Evolutionary conservation across 2,113 vertebrate species (phyloP), one percentile per base, ranked within the genome.

Genomic region (Takifugu flavidus): DNA sequence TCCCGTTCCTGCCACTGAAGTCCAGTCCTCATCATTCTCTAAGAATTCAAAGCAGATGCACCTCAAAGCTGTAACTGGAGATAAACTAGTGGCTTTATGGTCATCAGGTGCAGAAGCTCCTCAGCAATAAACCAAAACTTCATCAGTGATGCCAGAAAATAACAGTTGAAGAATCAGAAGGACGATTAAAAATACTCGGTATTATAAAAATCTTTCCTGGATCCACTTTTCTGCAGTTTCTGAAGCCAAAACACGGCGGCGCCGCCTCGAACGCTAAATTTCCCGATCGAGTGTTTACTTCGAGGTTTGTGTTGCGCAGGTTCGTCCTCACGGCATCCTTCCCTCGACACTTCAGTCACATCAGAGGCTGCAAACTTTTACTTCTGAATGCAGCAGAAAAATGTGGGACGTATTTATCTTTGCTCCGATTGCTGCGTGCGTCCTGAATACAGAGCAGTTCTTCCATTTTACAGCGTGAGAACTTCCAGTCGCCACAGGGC

Each of bases 351-450:
- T 64, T 77, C 39, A 53, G 59, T 52, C 67, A 75, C 58, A 67
- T 31, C 53, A 46, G 61, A 81, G 57, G 81, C 62, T 77, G 80
- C 74, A 80, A 71, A 44, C 68, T 84, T 79, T 85, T 78, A 87
- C 87, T 82, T 85, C 74, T 15, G 75, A 67, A 64, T 65, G 60
- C 62, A 59, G 68, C 73, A 72, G 66, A 77, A 80, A 77, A 80
- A 82, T 56, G 82, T 57, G 75, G 85, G 80, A 88, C 89, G 89
- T 89, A 89, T 89, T 87, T 89, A 83, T 84, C 73, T 82, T 83
- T 82, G 75, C 74, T 75, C 84, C 79, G 79, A 84, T 70, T 80
- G 76, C 72, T 54, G 62, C 34, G 66, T 68, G 53, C 31, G 65
- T 43, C 49, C 49, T 73, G 82, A 70, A 84, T 84, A 84, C 80